Conservation (phyloP, 2,888 invertebrate species). For the Drosophila buzzatii region DNA sequence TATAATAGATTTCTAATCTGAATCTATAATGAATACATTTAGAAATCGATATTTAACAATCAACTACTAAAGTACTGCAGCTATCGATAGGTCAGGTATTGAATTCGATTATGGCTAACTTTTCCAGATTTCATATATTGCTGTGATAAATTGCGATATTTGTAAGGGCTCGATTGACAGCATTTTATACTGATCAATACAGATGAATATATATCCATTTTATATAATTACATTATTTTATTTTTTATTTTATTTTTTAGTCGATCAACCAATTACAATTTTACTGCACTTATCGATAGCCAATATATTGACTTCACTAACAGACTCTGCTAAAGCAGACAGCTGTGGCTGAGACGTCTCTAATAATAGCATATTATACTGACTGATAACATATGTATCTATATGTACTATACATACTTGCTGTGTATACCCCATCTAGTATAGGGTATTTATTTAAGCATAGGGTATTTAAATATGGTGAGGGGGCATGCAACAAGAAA, state of each 20-base stretch:
- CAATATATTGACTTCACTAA: neutral
- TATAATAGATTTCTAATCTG: neutral
- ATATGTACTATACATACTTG: neutral
- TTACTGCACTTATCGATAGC: neutral
- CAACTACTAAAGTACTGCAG: no score
- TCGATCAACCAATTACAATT: neutral
- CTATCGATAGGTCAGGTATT: no score
- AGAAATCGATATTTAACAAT: no score
- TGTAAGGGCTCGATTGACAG: no score
- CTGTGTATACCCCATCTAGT: neutral
- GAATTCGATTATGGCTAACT: no score
- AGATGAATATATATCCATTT: no score
- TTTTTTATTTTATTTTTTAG: no score
- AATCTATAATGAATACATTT: no score
- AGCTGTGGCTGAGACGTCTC: neutral
- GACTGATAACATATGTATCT: neutral
- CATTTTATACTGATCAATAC: no score
- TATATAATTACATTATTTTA: no score
- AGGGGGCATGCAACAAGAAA: conserved; percentile 16
- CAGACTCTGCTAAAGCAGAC: neutral
- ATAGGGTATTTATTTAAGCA: conserved; percentile 2
- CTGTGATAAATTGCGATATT: no score
- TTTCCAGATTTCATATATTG: no score
- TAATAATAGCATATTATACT: neutral
- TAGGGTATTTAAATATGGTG: conserved; percentile 5